phyloP scores from a whole-genome alignment of 2,888 invertebrate genomes.

The Ganaspis brasiliensis region DNA sequence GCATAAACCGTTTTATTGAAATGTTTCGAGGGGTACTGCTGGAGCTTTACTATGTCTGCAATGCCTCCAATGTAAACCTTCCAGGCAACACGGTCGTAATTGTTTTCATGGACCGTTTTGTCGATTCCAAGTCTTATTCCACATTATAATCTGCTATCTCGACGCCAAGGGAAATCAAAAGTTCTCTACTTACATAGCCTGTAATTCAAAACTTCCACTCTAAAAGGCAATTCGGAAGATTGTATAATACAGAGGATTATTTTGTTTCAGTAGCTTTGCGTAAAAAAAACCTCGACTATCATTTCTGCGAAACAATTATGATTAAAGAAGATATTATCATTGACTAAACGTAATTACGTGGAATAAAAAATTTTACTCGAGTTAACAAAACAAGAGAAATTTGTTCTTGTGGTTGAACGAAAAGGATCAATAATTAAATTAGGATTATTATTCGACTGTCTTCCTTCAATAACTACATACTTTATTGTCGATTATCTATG shows the following conservation, averaged over 20 bases:
- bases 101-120: slow-evolving; percentile 46
- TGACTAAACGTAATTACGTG: no score
- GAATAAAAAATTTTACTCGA: no score
- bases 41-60: slow-evolving; percentile 5
- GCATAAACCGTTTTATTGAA: slow-evolving; percentile 53
- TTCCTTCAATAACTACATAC: no score
- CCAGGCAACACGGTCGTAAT: slow-evolving; percentile 38
- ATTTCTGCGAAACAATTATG: slow-evolving; percentile 5
- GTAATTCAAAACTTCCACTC: slow-evolving; percentile 8
- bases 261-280: background rate
- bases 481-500: no score
- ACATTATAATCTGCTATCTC: slow-evolving; percentile 14
- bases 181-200: slow-evolving; percentile 8
- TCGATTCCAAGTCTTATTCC: slow-evolving; percentile 28
- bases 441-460: no score
- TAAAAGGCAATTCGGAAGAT: slow-evolving; percentile 2
- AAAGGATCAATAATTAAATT: no score
- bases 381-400: no score
- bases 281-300: background rate
- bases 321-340: slow-evolving; percentile 4
- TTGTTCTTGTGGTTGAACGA: no score
- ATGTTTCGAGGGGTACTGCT: slow-evolving; percentile 34
- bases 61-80: slow-evolving; percentile 26
- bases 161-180: slow-evolving; percentile 32
- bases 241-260: background rate